These are phyloP conservation scores for Sepiola atlantica DNA, from an alignment of 2,888 invertebrate species.

Conservation along the genomic window DNA sequence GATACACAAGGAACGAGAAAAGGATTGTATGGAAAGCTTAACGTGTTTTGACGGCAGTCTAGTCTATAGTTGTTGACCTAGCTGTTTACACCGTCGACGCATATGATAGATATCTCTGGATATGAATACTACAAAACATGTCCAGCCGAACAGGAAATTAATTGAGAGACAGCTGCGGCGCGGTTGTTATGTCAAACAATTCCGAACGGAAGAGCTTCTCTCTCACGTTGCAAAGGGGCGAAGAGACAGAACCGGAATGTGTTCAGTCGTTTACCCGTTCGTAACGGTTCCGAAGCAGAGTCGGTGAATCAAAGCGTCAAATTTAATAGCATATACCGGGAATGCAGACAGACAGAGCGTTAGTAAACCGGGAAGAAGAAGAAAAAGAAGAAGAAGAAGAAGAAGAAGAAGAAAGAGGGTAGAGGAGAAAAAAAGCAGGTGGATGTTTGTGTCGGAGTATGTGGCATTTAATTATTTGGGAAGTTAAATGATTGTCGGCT, in stretches of 20 bases:
- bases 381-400: not conserved
- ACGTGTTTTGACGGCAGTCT: not conserved
- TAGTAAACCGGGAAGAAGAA: not conserved
- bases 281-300: not conserved
- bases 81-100: conserved; percentile 16
- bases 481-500: not conserved
- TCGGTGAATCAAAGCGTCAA: not conserved
- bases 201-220: not conserved
- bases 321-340: conserved; percentile 18
- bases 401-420: not conserved
- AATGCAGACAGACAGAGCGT: conserved; percentile 5
- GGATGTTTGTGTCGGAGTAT: not conserved
- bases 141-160: conserved; percentile 32
- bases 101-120: conserved; percentile 32
- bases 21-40: not conserved
- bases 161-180: not conserved
- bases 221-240: not conserved
- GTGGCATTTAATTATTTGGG: not conserved
- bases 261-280: not conserved
- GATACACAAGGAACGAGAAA: not conserved
- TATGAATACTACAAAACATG: conserved; percentile 22
- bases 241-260: not conserved
- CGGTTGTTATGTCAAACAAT: not conserved
- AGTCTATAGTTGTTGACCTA: not conserved
- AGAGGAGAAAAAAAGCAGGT: not conserved